These are phyloP conservation scores for Limonius californicus DNA, from an alignment of 1,140 invertebrate genomes.

Conservation along the genomic window DNA sequence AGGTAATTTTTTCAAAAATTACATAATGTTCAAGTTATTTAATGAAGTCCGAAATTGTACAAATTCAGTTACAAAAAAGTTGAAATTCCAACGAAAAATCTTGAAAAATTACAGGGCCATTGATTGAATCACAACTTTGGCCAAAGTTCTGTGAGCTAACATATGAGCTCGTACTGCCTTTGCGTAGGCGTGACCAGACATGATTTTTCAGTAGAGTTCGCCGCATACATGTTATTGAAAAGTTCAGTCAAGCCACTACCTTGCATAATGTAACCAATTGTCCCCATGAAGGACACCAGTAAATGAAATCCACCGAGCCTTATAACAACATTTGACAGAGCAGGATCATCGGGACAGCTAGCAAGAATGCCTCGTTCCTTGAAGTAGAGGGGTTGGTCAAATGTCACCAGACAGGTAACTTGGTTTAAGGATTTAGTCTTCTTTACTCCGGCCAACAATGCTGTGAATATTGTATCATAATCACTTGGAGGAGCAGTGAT, in stretches of 20 bases:
- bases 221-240: constrained; percentile 31
- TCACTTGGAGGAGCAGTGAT: constrained; percentile 34
- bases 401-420: constrained; percentile 37
- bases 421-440: too few species aligned
- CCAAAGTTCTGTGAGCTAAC: constrained; percentile 21
- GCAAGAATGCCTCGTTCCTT: constrained; percentile 34
- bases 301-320: constrained; percentile 41
- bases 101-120: too few species aligned
- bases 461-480: constrained; percentile 31
- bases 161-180: constrained; percentile 36
- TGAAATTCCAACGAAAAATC: too few species aligned
- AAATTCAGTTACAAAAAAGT: too few species aligned
- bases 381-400: constrained; percentile 41
- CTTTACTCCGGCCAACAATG: constrained; percentile 18
- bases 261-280: constrained; percentile 44
- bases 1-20: too few species aligned
- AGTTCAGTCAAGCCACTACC: constrained; percentile 45
- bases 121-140: too few species aligned
- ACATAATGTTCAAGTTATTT: too few species aligned
- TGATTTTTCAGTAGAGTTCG: constrained; percentile 25
- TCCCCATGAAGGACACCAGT: constrained; percentile 45
- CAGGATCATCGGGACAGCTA: not conserved
- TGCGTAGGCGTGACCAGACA: constrained; percentile 45
- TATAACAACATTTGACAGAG: constrained; percentile 26
- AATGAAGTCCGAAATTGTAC: too few species aligned